Evolutionary conservation across 64 coral and sea anemone species (phyloP).

Genomic region (Actinia tenebrosa): DNA sequence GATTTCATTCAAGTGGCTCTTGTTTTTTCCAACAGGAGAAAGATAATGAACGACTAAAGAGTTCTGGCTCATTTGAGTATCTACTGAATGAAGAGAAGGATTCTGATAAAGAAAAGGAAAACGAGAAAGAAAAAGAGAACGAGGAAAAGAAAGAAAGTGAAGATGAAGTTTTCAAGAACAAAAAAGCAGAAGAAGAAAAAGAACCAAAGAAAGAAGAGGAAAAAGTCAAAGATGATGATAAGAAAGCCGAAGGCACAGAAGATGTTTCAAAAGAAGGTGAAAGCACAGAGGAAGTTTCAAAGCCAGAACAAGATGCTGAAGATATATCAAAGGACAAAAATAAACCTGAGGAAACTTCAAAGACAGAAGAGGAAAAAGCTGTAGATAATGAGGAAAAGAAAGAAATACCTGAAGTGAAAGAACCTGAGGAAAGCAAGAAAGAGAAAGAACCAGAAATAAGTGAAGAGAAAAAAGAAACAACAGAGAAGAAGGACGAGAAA

Average conservation of each 20-base stretch:
- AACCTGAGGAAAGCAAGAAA: not conserved
- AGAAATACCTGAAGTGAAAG: not conserved
- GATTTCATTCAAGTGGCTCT: not conserved
- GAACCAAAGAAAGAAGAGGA: slow-evolving; percentile 24
- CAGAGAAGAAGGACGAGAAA: not conserved
- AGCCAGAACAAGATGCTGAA: not conserved
- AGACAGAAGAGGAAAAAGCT: slow-evolving; percentile 2
- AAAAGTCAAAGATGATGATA: not conserved
- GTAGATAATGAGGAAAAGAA: not conserved
- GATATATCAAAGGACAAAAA: not conserved
- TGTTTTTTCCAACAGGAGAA: slow-evolving; percentile 8
- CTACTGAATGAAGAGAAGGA: not conserved
- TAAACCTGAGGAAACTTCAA: not conserved
- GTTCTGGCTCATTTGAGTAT: slow-evolving; percentile 26
- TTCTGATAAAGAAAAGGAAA: slow-evolving; percentile 13
- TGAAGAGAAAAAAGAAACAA: not conserved
- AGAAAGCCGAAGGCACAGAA: slow-evolving; percentile 17
- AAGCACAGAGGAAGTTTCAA: not conserved
- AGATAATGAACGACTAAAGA: slow-evolving; percentile 16
- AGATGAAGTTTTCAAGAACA: slow-evolving; percentile 22
- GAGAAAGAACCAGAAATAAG: not conserved
- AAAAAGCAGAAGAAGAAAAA: not conserved
- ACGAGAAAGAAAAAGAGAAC: slow-evolving; percentile 31
- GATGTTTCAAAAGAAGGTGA: not conserved
- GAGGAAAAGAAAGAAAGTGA: slow-evolving; percentile 1